Evolutionary conservation across 2,113 vertebrate species (phyloP).

Genomic region (Erpornis zantholeuca): DNA sequence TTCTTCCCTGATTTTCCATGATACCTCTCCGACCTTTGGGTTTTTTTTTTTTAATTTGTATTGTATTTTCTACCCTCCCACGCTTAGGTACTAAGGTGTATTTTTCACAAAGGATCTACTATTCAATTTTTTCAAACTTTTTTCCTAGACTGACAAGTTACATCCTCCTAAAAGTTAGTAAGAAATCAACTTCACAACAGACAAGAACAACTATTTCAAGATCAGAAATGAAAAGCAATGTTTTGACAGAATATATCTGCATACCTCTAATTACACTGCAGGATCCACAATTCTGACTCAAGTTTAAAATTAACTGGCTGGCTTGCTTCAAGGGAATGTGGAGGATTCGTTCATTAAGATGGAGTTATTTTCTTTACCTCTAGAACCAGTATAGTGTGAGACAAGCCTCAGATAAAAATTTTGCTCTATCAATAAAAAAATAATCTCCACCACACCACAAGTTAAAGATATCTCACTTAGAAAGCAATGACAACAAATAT

Average conservation of each 20-base stretch:
- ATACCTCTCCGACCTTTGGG: rapidly evolving
- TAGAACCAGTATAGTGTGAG: background rate
- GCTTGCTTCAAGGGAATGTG: background rate
- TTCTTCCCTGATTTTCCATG: background rate
- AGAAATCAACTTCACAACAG: background rate
- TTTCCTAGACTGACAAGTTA: background rate
- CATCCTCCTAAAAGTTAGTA: background rate
- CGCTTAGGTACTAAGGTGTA: background rate
- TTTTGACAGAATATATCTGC: background rate
- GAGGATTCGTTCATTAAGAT: background rate
- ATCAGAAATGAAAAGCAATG: background rate
- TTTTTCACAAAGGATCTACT: background rate
- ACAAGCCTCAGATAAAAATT: background rate
- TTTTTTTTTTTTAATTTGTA: background rate
- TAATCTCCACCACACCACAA: background rate
- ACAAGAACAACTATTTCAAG: background rate
- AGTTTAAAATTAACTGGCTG: background rate
- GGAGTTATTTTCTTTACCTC: background rate
- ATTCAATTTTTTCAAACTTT: background rate
- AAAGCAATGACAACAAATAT: background rate
- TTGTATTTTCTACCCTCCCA: background rate
- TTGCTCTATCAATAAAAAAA: background rate
- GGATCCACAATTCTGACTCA: background rate
- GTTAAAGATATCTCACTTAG: background rate
- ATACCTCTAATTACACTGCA: background rate